Evolutionary conservation across 1,140 invertebrate genomes (phyloP), one percentile per base, ranked within the genome.

Genomic region (Episyrphus balteatus): DNA sequence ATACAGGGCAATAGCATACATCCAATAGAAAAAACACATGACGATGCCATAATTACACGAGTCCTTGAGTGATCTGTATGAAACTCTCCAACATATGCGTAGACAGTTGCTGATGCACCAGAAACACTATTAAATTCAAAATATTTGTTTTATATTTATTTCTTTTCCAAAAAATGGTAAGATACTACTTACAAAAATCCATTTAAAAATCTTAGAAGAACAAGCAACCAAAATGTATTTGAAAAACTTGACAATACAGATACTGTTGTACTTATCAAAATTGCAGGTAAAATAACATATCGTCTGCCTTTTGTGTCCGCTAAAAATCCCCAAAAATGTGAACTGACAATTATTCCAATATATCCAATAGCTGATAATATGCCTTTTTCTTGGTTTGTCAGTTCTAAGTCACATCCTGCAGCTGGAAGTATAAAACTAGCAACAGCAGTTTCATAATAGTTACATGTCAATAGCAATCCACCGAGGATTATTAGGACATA

Each of bases 271-370:
- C 48, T 49, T 0, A 44, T 30, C 26, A 56, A 14, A 11, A 54
- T 41, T 13, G 52, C 51, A 1, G 51, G 49, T 10, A 83, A 65
- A 50, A 89, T 72, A 11, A 87, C 71, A 6, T 74, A 73, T 37
- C 75, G 72, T 1, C 86, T 73, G 1, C 87, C 87, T 3, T 75
- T 69, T 0, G 79, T 78, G 61, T 91, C 87, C 0, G 83, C 81
- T 14, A 88, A 53, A 51, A 79, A 84, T 32, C 86, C 86, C 85
- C 86, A 89, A 37, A 86, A 60, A 57, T 74, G 73, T 2, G 72
- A 73, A 2, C 66, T 73, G 8, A 72, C 52, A 44, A 75, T 74
- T 38, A 74, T 73, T 80, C 82, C 81, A 49, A 75, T 48, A 47
- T 47, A 56, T 13, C 48, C 47, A 36, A 55, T 48, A 6, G 52